phyloP scores from a whole-genome alignment of 2,888 invertebrate species.

The Parthenolecanium corni region DNA sequence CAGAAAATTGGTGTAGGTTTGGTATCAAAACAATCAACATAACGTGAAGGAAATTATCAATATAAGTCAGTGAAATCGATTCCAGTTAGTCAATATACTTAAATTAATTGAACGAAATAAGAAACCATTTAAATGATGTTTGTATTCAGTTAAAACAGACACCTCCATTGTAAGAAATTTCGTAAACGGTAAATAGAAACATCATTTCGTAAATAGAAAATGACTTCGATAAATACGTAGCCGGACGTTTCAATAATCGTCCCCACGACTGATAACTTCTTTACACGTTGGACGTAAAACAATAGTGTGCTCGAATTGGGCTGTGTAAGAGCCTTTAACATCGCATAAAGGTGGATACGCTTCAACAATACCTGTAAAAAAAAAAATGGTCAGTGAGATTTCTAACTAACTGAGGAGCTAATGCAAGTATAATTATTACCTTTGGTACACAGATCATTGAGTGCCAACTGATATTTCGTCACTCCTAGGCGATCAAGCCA shows the following conservation, averaged over 20 bases:
- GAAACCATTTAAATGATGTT: too few species aligned
- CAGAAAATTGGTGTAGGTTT: too few species aligned
- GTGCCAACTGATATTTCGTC: constrained; percentile 93
- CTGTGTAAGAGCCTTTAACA: constrained; percentile 93
- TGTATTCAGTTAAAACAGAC: too few species aligned
- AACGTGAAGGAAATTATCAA: too few species aligned
- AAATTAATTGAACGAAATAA: too few species aligned
- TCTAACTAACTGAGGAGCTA: background rate
- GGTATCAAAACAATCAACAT: too few species aligned
- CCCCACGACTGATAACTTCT: constrained; percentile 92
- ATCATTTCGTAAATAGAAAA: too few species aligned
- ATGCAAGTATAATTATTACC: constrained; percentile 40
- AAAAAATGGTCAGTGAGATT: background rate
- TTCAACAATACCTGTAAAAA: constrained; percentile 60
- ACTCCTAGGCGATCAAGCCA: constrained; percentile 97
- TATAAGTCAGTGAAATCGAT: too few species aligned
- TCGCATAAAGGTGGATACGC: constrained; percentile 98
- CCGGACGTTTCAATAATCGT: constrained; percentile 87
- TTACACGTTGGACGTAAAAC: constrained; percentile 95
- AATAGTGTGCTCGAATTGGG: constrained; percentile 98
- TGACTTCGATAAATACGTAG: too few species aligned
- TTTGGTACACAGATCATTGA: constrained; percentile 96
- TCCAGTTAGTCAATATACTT: too few species aligned
- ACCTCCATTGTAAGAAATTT: too few species aligned
- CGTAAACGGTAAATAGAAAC: too few species aligned